phyloP scores from a whole-genome alignment of 30 jellyfish, hydroid and myxozoan genomes.

The Sanderia malayensis region DNA sequence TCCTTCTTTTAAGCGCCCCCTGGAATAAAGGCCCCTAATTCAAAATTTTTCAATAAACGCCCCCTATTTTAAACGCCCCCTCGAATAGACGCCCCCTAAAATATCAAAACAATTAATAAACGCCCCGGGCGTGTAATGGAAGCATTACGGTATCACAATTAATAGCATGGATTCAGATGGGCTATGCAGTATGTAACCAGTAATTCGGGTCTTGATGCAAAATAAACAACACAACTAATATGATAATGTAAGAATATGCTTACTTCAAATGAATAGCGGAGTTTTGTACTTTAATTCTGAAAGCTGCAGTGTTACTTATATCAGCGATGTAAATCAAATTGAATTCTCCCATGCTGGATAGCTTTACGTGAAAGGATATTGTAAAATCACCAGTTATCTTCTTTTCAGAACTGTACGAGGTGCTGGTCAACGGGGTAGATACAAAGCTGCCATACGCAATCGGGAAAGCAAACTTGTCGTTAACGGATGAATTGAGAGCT shows the following conservation, averaged over 20 bases:
- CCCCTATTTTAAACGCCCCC: no score
- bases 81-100: no score
- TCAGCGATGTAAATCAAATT: no score
- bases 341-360: neutral
- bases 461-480: slow-evolving; percentile 28
- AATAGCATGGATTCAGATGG: neutral
- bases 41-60: no score
- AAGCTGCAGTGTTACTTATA: neutral
- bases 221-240: no score
- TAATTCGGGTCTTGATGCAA: neutral
- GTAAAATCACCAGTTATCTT: neutral
- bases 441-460: neutral
- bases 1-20: no score
- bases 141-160: no score
- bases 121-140: no score
- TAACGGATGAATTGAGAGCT: neutral
- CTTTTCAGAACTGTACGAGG: neutral
- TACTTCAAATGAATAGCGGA: neutral
- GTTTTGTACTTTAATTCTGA: neutral
- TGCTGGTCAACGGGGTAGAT: neutral
- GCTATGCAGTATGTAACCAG: neutral
- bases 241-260: neutral
- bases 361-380: neutral
- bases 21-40: no score
- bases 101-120: no score